Evolutionary conservation across 2,888 invertebrate genomes (phyloP), one percentile per base, ranked within the genome.

Genomic region (Eristalis pertinax): DNA sequence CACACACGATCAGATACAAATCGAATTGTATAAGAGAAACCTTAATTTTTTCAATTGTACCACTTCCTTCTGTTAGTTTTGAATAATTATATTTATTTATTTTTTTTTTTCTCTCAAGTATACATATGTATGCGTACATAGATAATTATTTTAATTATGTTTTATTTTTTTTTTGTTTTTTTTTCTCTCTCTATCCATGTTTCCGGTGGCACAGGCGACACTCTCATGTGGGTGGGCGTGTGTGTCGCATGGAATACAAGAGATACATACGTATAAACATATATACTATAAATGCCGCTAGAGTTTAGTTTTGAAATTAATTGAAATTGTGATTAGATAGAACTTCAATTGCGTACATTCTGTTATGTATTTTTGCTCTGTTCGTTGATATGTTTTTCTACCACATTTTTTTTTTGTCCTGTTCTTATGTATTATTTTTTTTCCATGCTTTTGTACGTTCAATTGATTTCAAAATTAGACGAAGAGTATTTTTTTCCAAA

Each of bases 61-160:
- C 87, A 87, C 84, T 87, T 87, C 87, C 87, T 87, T 84, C 87
- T 87, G 87, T 87, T 84, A 80, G 76, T 82, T 76, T 76, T 75
- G 68, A 67, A 73, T 79, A n/a, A n/a, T n/a, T n/a, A n/a, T 72
- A 75, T 73, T 75, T 76, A 26, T 2, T 26, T 26, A 26, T 79
- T 76, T 75, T 38, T 77, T 69, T 79, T 76, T 75, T 38, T 77
- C 64, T 81, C 38, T 75, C 35, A 26, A 68, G 50, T 75, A 43
- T 43, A 32, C 69, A 63, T 68, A 65, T 43, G 24, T 19, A 50
- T 19, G 1, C 19, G n/a, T n/a, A 50, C n/a, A 50, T n/a, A 50
- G 19, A 50, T 38, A 19, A 8, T 50, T 19, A 50, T 81, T 75
- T 75, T 74, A 62, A 65, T 67, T 74, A 70, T 74, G 68, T 72